Base-by-base conservation (phyloP, 2,113 vertebrate genomes). In the Sinocyclocheilus rhinocerous region DNA sequence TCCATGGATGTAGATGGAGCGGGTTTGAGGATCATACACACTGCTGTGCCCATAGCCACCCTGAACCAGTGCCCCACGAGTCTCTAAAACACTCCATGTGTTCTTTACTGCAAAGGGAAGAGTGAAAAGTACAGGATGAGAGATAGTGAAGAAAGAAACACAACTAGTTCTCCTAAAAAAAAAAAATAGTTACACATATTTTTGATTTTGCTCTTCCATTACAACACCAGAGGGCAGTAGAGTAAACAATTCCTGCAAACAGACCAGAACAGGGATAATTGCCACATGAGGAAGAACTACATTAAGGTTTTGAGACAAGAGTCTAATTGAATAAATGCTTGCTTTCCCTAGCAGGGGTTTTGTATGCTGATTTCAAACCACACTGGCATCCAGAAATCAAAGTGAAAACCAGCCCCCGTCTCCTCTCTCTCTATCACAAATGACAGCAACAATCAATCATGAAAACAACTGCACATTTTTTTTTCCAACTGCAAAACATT, bases 41-140 rank as follows among this genome's bases (percentile, higher is more conserved):
- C 97, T 99, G 87, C 98, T 99, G 92, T 99, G 98, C 33, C 98
- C 98, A 1, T 99, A 99, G 0, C 98, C 98, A 0, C 98, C 98
- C 85, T 99, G 98, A 7, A 98, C 97, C 90, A 99, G 93, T 0
- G 98, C 98, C 0, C 98, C 98, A 0, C 92, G 92, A 0, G 97
- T 98, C 13, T 92, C 85, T 39, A 96, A 90, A 78, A 97, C 79
- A 85, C 75, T 95, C 98, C 98, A 99, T 0, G 93, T 95, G 81
- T 98, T 97, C n/a, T 91, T 94, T 1, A 1, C 98, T 99, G 86
- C 50, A 87, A 83, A 83, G n/a, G 1, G 39, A 67, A 85, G 6
- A 75, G 18, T 26, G 11, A 15, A 39, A 73, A 50, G 48, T 50
- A 50, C 48, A 59, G 24, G 18, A 61, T 6, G 16, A 61, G 13